phyloP scores from a whole-genome alignment of 2,888 invertebrate species.

The Erannis defoliaria region DNA sequence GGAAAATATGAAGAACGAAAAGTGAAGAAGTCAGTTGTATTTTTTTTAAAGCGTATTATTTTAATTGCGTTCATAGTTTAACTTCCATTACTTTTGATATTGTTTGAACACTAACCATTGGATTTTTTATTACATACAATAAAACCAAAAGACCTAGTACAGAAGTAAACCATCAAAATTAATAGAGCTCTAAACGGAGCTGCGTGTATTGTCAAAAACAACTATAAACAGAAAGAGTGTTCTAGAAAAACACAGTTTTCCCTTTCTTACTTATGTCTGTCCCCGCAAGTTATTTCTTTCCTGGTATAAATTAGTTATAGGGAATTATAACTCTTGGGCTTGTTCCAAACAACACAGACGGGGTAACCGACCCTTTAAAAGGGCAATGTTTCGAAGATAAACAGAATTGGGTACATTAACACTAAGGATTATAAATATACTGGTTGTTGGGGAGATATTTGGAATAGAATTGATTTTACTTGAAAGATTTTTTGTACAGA shows the following conservation, averaged over 20 bases:
- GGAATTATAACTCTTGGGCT: conserved; percentile 20
- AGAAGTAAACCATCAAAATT: conserved; percentile 10
- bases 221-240: conserved; percentile 11
- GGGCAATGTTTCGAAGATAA: conserved; percentile 3
- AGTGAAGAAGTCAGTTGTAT: no score
- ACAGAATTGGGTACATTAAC: conserved; percentile 15
- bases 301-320: conserved; percentile 28
- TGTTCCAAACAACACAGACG: conserved; percentile 23
- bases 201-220: conserved; percentile 11
- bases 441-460: neutral
- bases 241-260: conserved; percentile 22
- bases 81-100: no score
- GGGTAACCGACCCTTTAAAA: conserved; percentile 6
- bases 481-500: neutral
- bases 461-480: neutral
- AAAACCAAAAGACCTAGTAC: neutral
- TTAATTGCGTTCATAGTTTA: no score
- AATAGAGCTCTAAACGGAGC: conserved; percentile 2
- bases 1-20: no score
- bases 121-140: no score
- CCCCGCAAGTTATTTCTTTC: conserved; percentile 16
- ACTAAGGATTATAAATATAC: neutral
- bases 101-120: no score
- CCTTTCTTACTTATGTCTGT: conserved; percentile 3
- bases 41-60: no score